Base-by-base conservation (phyloP, 2,113 vertebrate species). In the Lipotes vexillifer region DNA sequence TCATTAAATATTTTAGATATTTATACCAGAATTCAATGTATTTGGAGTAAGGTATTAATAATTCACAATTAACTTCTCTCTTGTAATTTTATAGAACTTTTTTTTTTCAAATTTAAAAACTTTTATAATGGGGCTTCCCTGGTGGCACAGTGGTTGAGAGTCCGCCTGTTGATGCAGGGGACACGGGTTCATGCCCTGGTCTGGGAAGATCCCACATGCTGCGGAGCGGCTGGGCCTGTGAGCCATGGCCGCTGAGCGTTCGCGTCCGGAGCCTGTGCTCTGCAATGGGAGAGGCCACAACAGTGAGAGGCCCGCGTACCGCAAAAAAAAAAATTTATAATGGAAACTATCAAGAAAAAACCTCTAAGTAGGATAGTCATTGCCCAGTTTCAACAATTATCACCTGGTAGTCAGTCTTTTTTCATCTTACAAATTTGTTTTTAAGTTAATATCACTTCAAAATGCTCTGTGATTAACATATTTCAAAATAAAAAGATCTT, bases 401-500 rank as follows among this genome's bases (percentile, higher is more conserved):
- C 29, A 63, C 55, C 2, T 89, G 12, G 15, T 77, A 6, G 6
- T 27, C 29, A 72, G 8, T 95, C 6, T 77, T 90, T 82, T 92
- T 71, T 96, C 92, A 75, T 88, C 27, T 84, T 95, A 25, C 13
- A 74, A 69, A 78, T 94, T 89, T 96, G 46, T 75, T 92, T 94
- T 83, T 95, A 89, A 59, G 8, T 72, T 89, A 80, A 85, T 84
- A 25, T 92, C 55, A 89, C 61, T 89, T 97, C 9, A 33, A 0
- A 98, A 86, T 97, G 82, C 12, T 93, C 8, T 83, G 57, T 84
- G 18, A 89, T 61, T 81, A 91, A 78, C 72, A 59, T 69, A 78
- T 63, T 94, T 96, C n/a, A 91, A 81, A 96, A 96, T 84, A 86
- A 89, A 88, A 92, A 90, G 12, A 31, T 65, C 11, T 87, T 88